phyloP scores from a whole-genome alignment of 2,113 vertebrate species.

The Centropristis striata region DNA sequence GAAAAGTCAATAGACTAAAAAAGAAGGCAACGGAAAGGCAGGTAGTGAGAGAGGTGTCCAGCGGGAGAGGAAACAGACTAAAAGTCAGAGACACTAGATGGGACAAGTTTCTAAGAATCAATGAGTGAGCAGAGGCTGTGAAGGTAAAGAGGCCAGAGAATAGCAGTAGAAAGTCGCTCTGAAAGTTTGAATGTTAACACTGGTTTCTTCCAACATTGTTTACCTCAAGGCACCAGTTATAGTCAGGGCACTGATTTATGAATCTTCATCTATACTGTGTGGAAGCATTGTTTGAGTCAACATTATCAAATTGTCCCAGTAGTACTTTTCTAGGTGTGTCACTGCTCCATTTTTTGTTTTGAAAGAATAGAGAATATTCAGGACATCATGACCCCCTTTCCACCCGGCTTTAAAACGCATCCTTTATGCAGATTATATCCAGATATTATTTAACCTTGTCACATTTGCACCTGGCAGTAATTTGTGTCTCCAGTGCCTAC shows the following conservation, averaged over 20 bases:
- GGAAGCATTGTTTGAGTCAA: slow-evolving; percentile 5
- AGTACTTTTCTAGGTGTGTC: background rate
- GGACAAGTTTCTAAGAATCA: slow-evolving; percentile 44
- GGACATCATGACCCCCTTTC: no score
- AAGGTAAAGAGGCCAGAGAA: slow-evolving; percentile 20
- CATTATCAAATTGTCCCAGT: background rate
- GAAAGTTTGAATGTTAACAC: slow-evolving; percentile 16
- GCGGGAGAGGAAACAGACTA: slow-evolving; percentile 18
- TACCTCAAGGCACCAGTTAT: slow-evolving; percentile 9
- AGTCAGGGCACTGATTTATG: background rate
- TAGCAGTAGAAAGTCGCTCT: background rate
- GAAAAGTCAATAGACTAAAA: slow-evolving; percentile 27
- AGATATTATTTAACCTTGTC: no score
- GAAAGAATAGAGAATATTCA: no score
- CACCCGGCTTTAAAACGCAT: no score
- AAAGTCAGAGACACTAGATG: slow-evolving; percentile 22
- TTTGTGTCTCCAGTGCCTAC: no score
- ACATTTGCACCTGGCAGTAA: no score
- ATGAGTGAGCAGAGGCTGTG: slow-evolving; percentile 27
- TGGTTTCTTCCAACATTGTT: slow-evolving; percentile 12
- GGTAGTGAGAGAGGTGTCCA: slow-evolving; percentile 20
- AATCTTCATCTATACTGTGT: background rate
- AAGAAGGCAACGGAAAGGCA: slow-evolving; percentile 4
- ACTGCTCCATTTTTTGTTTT: background rate
- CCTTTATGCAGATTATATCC: no score